phyloP scores from a whole-genome alignment of 2,888 invertebrate species.

The Branchipolynoe longqiensis region DNA sequence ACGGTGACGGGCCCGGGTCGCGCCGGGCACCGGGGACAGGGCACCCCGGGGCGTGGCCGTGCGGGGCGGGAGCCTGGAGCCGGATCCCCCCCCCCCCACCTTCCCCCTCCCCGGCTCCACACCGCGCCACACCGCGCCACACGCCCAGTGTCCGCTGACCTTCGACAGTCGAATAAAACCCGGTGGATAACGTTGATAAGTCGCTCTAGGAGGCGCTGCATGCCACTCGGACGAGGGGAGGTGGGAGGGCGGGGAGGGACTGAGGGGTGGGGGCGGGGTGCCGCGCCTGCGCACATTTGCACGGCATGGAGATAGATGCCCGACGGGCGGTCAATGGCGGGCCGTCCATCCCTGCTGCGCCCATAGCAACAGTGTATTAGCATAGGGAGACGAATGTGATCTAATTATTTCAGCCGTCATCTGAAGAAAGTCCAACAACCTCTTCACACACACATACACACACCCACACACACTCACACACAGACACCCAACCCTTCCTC shows the following conservation, averaged over 20 bases:
- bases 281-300: neutral
- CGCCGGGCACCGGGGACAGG: neutral
- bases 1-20: neutral
- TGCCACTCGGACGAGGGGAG: neutral
- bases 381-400: slow-evolving; percentile 39
- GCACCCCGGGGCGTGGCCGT: too few species aligned
- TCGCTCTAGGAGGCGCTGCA: too few species aligned
- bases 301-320: neutral
- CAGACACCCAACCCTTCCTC: too few species aligned
- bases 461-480: too few species aligned
- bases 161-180: slow-evolving; percentile 6
- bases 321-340: neutral
- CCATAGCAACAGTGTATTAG: slow-evolving; percentile 45
- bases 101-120: too few species aligned
- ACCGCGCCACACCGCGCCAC: neutral
- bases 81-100: too few species aligned
- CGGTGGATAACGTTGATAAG: slow-evolving; percentile 6
- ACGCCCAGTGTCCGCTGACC: slow-evolving; percentile 32
- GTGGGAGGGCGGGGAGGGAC: neutral
- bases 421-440: too few species aligned
- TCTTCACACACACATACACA: too few species aligned
- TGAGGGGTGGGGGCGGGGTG: neutral
- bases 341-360: neutral
- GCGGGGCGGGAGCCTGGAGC: too few species aligned
- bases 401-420: neutral